Percentiles rank a stretch among this genome's conserved stretches.
Conservation (phyloP, 2,113 vertebrate genomes). For the Indicator maculatus region DNA sequence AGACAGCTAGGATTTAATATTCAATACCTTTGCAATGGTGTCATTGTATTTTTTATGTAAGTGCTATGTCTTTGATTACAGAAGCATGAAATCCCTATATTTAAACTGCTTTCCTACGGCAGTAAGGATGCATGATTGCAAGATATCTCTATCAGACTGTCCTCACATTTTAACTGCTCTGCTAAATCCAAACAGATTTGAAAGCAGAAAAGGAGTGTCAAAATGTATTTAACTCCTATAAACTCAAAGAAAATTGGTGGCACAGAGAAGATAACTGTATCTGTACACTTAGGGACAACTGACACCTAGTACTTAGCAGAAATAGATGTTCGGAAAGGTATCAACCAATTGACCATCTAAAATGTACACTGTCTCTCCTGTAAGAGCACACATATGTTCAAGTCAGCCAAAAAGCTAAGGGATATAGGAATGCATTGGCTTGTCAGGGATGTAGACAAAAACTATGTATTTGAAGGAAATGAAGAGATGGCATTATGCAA, state of each 20-base stretch:
- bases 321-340: not conserved
- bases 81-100: not conserved
- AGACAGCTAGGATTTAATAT: not conserved
- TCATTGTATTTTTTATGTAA: conserved; percentile 22
- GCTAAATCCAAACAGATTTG: not conserved
- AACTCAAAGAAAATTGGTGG: not conserved
- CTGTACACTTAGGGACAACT: not conserved
- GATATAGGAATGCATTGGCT: not conserved
- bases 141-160: not conserved
- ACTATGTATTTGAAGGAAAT: not conserved
- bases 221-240: not conserved
- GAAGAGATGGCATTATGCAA: not conserved
- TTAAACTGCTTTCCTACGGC: not conserved
- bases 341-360: not conserved
- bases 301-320: not conserved
- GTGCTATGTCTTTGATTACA: not conserved
- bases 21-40: not conserved
- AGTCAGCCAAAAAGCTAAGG: not conserved
- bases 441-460: not conserved
- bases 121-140: not conserved
- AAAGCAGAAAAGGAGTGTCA: not conserved
- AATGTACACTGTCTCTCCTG: not conserved
- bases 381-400: not conserved
- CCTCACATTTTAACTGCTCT: not conserved
- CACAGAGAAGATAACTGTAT: not conserved